Conservation (phyloP, 2,113 vertebrate species). For the Hyla sarda region DNA sequence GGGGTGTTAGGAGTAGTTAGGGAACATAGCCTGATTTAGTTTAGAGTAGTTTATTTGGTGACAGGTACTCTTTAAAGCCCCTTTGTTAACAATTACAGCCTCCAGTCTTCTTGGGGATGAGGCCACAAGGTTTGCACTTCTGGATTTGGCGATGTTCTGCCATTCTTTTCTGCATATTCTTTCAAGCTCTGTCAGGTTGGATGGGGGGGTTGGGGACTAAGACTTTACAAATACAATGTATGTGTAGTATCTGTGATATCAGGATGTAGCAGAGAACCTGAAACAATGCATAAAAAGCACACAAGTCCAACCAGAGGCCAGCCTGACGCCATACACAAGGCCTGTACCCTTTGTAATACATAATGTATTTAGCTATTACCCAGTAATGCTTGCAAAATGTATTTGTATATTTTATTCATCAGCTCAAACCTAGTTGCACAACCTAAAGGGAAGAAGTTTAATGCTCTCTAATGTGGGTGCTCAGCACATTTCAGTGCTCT, state of each 20-base stretch:
- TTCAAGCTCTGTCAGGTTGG: too few species aligned
- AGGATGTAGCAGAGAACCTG: background rate
- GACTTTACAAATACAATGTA: too few species aligned
- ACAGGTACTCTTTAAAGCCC: too few species aligned
- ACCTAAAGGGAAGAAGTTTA: background rate
- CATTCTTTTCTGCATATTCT: too few species aligned
- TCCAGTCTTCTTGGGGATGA: too few species aligned
- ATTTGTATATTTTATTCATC: background rate
- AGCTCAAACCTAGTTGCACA: conserved; percentile 6
- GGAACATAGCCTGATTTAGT: too few species aligned
- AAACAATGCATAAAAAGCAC: background rate
- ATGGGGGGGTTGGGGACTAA: too few species aligned
- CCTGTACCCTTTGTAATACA: background rate
- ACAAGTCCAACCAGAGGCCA: background rate
- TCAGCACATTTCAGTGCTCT: conserved; percentile 37
- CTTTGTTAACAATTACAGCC: too few species aligned
- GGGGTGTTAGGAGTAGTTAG: too few species aligned
- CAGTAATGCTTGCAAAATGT: background rate
- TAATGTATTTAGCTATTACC: conserved; percentile 3
- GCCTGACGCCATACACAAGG: background rate
- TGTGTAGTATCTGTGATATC: background rate
- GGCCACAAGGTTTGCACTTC: too few species aligned
- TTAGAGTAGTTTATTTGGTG: too few species aligned
- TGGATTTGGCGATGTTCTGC: too few species aligned
- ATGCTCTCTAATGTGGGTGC: conserved; percentile 3